A percentile compares a stretch with the other conserved stretches of the same genome.
phyloP scores from a whole-genome alignment of 1,140 invertebrate species.

The Lamellibrachia luymesi region DNA sequence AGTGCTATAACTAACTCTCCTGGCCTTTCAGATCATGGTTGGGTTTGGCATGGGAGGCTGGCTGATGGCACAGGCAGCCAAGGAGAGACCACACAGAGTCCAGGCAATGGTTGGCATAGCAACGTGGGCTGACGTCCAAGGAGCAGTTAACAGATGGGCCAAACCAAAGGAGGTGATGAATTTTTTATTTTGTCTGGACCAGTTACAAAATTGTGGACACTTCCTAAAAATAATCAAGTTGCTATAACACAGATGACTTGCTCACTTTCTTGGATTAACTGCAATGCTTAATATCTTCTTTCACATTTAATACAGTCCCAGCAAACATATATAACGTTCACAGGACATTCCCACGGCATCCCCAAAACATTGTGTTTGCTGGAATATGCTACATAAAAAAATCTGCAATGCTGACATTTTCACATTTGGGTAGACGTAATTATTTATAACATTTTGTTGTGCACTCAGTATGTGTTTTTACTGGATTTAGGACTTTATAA shows the following conservation, averaged over 20 bases:
- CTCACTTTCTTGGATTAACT: too few relatives aligned
- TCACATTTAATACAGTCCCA: too few relatives aligned
- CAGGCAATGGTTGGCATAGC: slow-evolving; percentile 23
- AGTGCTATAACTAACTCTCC: not conserved
- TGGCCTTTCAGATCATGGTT: slow-evolving; percentile 22
- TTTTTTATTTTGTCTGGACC: not conserved
- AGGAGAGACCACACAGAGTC: slow-evolving; percentile 19
- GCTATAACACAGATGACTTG: not conserved
- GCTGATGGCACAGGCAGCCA: slow-evolving; percentile 18
- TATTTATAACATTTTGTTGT: too few relatives aligned
- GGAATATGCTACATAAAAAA: too few relatives aligned
- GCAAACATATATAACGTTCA: too few relatives aligned
- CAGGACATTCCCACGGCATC: too few relatives aligned
- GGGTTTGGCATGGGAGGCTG: slow-evolving; percentile 24
- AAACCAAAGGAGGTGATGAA: not conserved
- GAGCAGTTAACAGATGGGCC: not conserved
- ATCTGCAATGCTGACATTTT: too few relatives aligned
- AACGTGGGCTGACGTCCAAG: slow-evolving; percentile 12
- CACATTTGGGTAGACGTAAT: too few relatives aligned
- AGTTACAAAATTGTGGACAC: not conserved
- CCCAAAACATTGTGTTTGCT: too few relatives aligned
- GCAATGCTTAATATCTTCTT: too few relatives aligned
- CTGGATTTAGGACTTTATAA: too few relatives aligned
- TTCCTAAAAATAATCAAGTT: not conserved
- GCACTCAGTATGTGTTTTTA: too few relatives aligned